These are phyloP conservation scores for Struthidea cinerea DNA, from an alignment of 2,113 vertebrate species.

Conservation along the genomic window DNA sequence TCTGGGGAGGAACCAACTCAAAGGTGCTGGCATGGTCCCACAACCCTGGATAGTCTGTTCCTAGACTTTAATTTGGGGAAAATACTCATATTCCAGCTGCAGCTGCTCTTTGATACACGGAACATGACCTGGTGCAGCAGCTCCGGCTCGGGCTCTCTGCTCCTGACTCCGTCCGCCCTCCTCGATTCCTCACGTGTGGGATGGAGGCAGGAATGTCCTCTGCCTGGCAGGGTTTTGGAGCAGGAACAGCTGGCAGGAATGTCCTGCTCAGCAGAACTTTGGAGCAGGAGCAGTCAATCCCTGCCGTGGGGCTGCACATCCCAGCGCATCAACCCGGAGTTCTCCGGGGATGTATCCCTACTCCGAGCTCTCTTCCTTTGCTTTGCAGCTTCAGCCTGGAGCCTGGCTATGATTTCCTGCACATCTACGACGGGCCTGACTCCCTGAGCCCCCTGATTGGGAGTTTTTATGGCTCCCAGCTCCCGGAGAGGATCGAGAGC, in stretches of 20 bases:
- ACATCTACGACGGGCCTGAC: constrained; percentile 93
- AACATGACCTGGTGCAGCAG: not conserved
- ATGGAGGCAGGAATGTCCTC: too few species aligned
- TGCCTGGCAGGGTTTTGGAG: not conserved
- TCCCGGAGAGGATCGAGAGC: constrained; percentile 91
- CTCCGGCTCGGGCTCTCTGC: not conserved
- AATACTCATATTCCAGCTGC: fast-evolving
- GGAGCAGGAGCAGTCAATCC: not conserved
- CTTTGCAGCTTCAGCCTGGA: constrained; percentile 89
- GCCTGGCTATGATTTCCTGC: constrained; percentile 96
- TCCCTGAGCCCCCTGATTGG: constrained; percentile 92
- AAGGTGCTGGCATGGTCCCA: fast-evolving
- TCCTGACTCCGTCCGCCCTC: not conserved
- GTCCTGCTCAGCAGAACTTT: not conserved
- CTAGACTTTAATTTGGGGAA: fast-evolving
- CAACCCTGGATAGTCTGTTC: not conserved
- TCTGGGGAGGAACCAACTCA: not conserved
- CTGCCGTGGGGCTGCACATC: not conserved
- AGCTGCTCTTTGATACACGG: fast-evolving
- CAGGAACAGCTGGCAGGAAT: not conserved
- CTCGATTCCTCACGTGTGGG: fast-evolving
- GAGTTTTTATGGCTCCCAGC: constrained; percentile 91
- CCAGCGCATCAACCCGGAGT: fast-evolving
- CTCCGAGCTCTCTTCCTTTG: not conserved
- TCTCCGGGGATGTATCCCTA: fast-evolving